Percentiles rank a stretch among this genome's conserved stretches.
phyloP scores from a whole-genome alignment of 2,888 invertebrate genomes.

The Drosophila mulleri region DNA sequence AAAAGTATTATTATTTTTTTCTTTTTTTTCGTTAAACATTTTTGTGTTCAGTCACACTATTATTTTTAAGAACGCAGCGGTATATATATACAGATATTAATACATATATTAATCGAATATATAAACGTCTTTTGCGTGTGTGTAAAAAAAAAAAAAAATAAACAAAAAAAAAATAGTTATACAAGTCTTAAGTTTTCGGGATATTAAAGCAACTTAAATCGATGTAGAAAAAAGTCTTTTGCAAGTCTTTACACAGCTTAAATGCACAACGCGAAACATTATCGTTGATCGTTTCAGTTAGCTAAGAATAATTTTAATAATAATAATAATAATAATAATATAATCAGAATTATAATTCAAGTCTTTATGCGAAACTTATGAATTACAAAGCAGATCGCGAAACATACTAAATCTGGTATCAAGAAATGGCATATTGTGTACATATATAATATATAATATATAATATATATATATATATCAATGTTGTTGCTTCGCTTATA shows the following conservation, averaged over 20 bases:
- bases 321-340: neutral
- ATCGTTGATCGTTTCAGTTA: neutral
- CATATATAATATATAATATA: neutral
- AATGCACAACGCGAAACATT: slow-evolving; percentile 29
- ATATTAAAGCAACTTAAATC: slow-evolving; percentile 38
- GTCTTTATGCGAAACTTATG: slow-evolving; percentile 16
- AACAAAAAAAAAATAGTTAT: neutral
- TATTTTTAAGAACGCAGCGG: no score
- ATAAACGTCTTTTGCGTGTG: slow-evolving; percentile 5
- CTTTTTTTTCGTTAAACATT: no score
- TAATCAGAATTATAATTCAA: slow-evolving; percentile 5
- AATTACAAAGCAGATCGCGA: slow-evolving; percentile 6
- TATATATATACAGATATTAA: neutral
- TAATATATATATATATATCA: slow-evolving; percentile 2
- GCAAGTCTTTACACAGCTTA: slow-evolving; percentile 50
- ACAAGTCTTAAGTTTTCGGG: slow-evolving; percentile 31
- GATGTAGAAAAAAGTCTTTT: slow-evolving; percentile 41
- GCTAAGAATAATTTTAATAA: neutral
- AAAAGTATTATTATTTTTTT: no score
- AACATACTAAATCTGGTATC: neutral
- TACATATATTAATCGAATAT: neutral
- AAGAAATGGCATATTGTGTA: slow-evolving; percentile 19
- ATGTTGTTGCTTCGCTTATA: slow-evolving; percentile 17
- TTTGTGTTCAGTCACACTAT: no score
- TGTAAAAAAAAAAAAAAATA: neutral